Base-by-base conservation (phyloP, 2,113 vertebrate species). In the Tenrec ecaudatus region DNA sequence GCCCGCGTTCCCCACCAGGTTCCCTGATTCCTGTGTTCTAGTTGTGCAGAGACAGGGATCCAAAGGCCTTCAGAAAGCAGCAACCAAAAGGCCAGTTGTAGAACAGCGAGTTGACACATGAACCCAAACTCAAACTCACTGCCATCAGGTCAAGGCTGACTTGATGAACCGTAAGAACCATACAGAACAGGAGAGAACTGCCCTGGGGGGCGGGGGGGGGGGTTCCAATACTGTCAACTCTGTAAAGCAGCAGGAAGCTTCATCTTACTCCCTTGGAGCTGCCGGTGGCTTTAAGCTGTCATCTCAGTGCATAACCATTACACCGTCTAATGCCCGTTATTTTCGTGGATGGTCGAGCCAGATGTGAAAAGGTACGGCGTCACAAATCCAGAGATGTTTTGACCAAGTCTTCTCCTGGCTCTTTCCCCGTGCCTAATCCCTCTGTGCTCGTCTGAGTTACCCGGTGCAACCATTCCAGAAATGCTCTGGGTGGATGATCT, bases 311-410 rank as follows among this genome's bases (percentile, higher is more conserved):
- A 47, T 47, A 47, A 47, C 43, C 43, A 47, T 10, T 47, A 10
- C 43, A 47, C 43, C 33, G 38, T 11, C 82, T 22, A 60, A 25
- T n/a, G 62, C 27, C 57, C 4, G 0, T 38, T 94, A 73, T 76
- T 77, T 38, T 84, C 5, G 8, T 31, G 58, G 6, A 6, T 64
- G 8, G 15, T 36, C 38, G 89, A 82, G 31, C 43, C 20, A 2
- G 43, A 36, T 6, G 15, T 78, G 36, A 92, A 57, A 31, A 27
- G 2, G 1, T 47, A 57, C 90, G 77, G 88, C 23, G 1, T 58
- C 20, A 68, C 73, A 92, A 91, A 87, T 53, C 53, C 77, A 47
- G 11, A n/a, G 68, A 5, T 36, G 29, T 81, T 86, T 94, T 68
- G 29, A 76, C 3, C 33, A 69, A 2, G 25, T 33, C 40, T n/a